Evolutionary conservation across 2,797 vertebrate species (phyloP).

Genomic region (Mus spretus): DNA sequence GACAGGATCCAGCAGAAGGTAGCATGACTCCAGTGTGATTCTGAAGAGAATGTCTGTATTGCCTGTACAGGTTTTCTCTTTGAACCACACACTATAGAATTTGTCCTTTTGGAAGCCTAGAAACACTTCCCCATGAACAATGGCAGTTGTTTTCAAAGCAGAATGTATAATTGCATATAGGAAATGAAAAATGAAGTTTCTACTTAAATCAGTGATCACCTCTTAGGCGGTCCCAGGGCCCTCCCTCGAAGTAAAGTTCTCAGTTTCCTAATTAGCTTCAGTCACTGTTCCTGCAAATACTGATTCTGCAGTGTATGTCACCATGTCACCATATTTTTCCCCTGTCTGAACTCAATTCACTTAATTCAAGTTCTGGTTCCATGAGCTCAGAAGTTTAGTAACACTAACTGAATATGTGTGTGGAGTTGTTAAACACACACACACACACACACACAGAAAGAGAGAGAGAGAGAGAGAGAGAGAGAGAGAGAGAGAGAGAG

Average conservation of each 20-base stretch:
- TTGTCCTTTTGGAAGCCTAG: background rate
- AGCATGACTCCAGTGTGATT: background rate
- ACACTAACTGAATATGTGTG: background rate
- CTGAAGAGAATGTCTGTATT: background rate
- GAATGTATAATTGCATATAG: background rate
- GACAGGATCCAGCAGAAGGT: background rate
- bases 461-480: no score
- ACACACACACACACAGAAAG: no score
- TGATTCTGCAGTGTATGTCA: background rate
- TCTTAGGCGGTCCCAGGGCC: background rate
- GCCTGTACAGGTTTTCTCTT: background rate
- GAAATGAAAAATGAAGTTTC: background rate
- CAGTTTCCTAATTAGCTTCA: background rate
- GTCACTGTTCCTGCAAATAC: background rate
- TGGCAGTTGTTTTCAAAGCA: background rate
- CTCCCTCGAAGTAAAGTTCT: background rate
- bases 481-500: no score
- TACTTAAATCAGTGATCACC: background rate
- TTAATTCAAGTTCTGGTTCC: background rate
- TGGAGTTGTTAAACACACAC: slow-evolving; percentile 12
- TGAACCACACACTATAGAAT: background rate
- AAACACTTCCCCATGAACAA: background rate
- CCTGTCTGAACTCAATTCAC: slow-evolving; percentile 4
- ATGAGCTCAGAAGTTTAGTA: background rate
- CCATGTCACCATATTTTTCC: background rate